Evolutionary conservation across 1,140 invertebrate species (phyloP), one percentile per base, ranked within the genome.

Genomic region (Scaptomyza pallida): DNA sequence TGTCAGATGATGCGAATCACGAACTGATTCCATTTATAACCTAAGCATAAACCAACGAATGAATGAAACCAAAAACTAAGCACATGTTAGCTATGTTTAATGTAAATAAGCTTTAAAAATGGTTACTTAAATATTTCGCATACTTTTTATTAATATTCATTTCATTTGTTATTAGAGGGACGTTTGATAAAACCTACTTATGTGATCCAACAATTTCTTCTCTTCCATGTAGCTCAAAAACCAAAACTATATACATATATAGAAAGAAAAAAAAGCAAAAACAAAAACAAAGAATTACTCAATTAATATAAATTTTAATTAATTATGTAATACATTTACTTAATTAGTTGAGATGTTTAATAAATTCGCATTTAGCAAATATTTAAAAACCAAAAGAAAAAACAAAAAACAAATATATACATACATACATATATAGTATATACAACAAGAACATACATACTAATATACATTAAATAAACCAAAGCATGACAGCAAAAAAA

Each of bases 121-220:
- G 64, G 65, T 83, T 89, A 77, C 68, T 71, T 89, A 40, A 60
- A 64, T 65, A 64, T 55, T 67, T 64, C 37, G 10, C 67, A 43
- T 48, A 72, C 57, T 73, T 88, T 59, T n/a, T n/a, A n/a, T n/a
- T n/a, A n/a, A n/a, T n/a, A 57, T 81, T 88, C 67, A 41, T 50
- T 74, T 71, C 71, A 48, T 30, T 8, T 30, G 26, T 72, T 83
- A 75, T 64, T 83, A 69, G 63, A 48, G 61, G 33, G 44, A 50
- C 44, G 55, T 74, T 80, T 63, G 64, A 52, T 16, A 52, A 73
- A 70, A 63, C 56, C 75, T 75, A 86, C 83, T 85, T 89, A 86
- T 90, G 89, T 90, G 89, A 90, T 90, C 89, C 78, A 88, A 70
- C 72, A 76, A 80, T 83, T 90, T 89, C 75, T 90, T 90, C 89